Evolutionary conservation across 2,113 vertebrate species (phyloP).

Genomic region (Toxotes jaculatrix): DNA sequence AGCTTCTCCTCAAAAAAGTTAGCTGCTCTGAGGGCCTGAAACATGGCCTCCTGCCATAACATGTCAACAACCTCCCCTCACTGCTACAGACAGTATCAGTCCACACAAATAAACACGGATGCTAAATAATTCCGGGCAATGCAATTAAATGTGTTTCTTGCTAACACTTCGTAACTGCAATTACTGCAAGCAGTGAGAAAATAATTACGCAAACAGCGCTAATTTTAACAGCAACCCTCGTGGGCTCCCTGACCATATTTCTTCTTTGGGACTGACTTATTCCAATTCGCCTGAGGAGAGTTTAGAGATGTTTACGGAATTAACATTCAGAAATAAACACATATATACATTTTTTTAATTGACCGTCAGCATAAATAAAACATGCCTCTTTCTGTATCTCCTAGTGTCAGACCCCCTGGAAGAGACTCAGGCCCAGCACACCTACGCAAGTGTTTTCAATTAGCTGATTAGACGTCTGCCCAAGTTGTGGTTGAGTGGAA

Average conservation of each 20-base stretch:
- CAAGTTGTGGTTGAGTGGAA: neutral
- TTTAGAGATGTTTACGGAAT: neutral
- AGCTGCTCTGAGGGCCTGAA: slow-evolving; percentile 11
- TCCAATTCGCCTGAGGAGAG: no score
- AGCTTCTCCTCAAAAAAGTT: neutral
- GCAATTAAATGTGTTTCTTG: slow-evolving; percentile 54
- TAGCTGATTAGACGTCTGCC: neutral
- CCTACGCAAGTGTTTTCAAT: no score
- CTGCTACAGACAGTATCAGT: slow-evolving; percentile 2
- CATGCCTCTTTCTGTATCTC: neutral
- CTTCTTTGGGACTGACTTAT: neutral
- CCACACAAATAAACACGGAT: slow-evolving; percentile 46
- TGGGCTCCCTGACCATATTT: slow-evolving; percentile 14
- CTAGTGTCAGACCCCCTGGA: neutral
- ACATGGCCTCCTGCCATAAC: slow-evolving; percentile 4
- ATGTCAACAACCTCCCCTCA: neutral
- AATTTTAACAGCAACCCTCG: slow-evolving; percentile 23
- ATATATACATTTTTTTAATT: neutral
- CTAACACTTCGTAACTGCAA: slow-evolving; percentile 56
- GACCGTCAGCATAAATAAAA: neutral
- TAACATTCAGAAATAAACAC: neutral
- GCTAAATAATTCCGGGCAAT: slow-evolving; percentile 56
- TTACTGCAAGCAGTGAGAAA: slow-evolving; percentile 57
- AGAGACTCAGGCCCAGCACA: no score
- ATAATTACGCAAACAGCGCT: slow-evolving; percentile 39